Evolutionary conservation across 2,888 invertebrate species (phyloP).

Genomic region (Lasioglossum vierecki): DNA sequence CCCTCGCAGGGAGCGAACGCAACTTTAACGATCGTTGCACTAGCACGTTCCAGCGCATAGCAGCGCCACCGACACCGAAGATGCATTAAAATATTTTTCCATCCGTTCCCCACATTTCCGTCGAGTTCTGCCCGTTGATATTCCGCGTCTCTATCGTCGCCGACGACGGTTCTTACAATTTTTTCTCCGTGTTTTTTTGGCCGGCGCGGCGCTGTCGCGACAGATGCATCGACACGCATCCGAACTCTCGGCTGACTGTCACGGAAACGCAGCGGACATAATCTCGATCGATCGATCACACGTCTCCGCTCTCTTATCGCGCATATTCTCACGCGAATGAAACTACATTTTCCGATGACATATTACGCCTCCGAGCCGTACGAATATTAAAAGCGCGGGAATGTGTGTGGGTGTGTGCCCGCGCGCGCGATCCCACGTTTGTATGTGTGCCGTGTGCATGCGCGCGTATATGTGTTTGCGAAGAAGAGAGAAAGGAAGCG

Average conservation of each 20-base stretch:
- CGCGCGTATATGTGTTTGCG: not conserved
- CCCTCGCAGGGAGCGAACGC: not conserved
- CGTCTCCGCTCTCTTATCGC: not conserved
- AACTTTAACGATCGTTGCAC: constrained; percentile 50
- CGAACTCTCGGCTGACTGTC: not conserved
- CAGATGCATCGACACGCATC: constrained; percentile 11
- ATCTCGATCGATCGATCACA: constrained; percentile 32
- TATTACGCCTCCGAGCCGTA: not conserved
- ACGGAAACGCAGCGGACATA: not conserved
- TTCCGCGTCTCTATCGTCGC: constrained; percentile 11
- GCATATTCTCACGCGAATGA: not conserved
- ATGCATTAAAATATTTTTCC: constrained; percentile 40
- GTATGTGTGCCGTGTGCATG: too few relatives aligned
- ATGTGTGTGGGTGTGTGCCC: not conserved
- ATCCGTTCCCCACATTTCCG: not conserved
- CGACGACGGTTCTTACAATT: not conserved
- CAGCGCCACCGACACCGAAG: not conserved
- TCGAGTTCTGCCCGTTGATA: not conserved
- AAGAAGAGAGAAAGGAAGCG: not conserved
- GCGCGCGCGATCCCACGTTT: not conserved
- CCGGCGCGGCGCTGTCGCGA: not conserved
- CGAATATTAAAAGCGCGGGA: constrained; percentile 8
- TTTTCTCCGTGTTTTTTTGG: not conserved
- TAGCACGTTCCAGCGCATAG: not conserved
- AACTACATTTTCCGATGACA: not conserved